Evolutionary conservation across 2,888 invertebrate species (phyloP).

Genomic region (Agrilus mali): DNA sequence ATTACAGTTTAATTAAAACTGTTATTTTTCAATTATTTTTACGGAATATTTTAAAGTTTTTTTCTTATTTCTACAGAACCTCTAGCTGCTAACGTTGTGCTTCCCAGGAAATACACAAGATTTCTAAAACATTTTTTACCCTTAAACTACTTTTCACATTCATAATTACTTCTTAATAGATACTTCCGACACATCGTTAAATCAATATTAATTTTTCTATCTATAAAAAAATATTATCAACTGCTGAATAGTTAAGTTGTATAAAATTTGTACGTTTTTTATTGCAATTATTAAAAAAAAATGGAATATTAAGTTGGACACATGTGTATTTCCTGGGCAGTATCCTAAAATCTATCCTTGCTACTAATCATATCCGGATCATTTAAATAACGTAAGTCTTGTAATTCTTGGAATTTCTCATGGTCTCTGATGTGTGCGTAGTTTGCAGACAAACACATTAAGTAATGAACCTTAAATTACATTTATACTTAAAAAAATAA

Average conservation of each 20-base stretch:
- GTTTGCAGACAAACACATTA: conserved; percentile 91
- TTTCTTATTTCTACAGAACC: no score
- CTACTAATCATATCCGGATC: conserved; percentile 61
- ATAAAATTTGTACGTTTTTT: no score
- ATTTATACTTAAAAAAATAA: neutral
- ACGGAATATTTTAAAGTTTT: no score
- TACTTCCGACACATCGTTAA: no score
- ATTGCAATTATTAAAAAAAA: no score
- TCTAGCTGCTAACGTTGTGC: neutral
- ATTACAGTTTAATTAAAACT: no score
- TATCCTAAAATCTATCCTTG: conserved; percentile 83
- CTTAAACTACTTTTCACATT: no score
- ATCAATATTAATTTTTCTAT: conserved; percentile 1
- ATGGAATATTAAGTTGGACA: conserved; percentile 11
- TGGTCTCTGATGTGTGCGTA: conserved; percentile 92
- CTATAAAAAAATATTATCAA: neutral
- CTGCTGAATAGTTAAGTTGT: neutral
- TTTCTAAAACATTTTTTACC: no score
- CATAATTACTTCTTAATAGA: no score
- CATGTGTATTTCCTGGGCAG: conserved; percentile 49
- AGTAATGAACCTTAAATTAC: conserved; percentile 56
- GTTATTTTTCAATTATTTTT: no score
- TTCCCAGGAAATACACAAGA: conserved; percentile 15
- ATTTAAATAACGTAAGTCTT: conserved; percentile 77
- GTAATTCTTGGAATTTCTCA: conserved; percentile 84